Conservation (phyloP, 2,797 vertebrate species). For the Rhabdophis nuchalis region DNA sequence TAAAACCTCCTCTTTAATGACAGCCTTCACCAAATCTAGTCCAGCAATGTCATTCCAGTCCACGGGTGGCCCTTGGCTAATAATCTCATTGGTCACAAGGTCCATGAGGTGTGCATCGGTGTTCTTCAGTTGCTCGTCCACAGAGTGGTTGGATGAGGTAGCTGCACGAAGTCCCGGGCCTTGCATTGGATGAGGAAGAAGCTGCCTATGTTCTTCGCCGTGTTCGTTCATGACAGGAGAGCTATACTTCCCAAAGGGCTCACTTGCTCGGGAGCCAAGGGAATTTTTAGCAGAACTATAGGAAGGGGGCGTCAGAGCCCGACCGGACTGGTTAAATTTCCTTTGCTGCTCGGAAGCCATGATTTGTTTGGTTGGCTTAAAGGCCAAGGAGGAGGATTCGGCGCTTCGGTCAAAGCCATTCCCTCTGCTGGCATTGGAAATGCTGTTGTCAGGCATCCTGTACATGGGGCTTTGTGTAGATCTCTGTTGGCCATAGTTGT, state of each 20-base stretch:
- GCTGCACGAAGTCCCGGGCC: constrained; percentile 86
- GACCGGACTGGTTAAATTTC: constrained; percentile 90
- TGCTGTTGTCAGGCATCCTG: constrained; percentile 89
- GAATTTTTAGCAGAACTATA: constrained; percentile 92
- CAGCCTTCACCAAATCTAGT: constrained; percentile 93
- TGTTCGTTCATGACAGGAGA: constrained; percentile 88
- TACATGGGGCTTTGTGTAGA: constrained; percentile 98
- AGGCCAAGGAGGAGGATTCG: constrained; percentile 89
- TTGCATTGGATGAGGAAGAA: constrained; percentile 84
- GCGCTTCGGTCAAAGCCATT: constrained; percentile 93
- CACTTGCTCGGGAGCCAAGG: constrained; percentile 81
- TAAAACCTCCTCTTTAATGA: constrained; percentile 96
- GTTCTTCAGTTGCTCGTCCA: constrained; percentile 96
- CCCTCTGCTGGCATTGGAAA: constrained; percentile 89
- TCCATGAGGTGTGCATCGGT: constrained; percentile 93
- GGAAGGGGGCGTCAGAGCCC: constrained; percentile 90
- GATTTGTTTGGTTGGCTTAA: constrained; percentile 95
- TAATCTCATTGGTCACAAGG: constrained; percentile 94
- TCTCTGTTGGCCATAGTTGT: constrained; percentile 97
- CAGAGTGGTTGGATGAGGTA: constrained; percentile 91
- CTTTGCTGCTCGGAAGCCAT: constrained; percentile 93
- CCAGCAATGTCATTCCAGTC: constrained; percentile 99
- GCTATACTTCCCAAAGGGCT: constrained; percentile 89
- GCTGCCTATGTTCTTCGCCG: constrained; percentile 87
- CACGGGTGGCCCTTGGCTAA: constrained; percentile 90